phyloP scores from a whole-genome alignment of 2,113 vertebrate species.

The Zosterops hypoxanthus region DNA sequence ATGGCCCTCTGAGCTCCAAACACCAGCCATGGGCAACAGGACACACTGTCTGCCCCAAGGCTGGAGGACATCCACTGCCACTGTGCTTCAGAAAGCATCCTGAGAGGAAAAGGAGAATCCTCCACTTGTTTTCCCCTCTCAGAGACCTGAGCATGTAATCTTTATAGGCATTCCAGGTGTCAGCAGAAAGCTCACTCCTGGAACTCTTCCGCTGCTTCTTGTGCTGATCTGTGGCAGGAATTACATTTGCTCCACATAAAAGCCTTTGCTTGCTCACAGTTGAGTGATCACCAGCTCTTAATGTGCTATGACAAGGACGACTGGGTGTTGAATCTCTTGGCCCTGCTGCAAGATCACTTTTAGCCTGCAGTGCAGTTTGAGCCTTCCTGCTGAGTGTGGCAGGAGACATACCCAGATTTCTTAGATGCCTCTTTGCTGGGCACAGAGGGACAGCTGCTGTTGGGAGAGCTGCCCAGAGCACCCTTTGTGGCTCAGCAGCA shows the following conservation, averaged over 20 bases:
- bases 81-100: neutral
- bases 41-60: neutral
- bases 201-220: neutral
- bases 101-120: neutral
- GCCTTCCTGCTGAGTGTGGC: constrained; percentile 43
- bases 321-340: constrained; percentile 38
- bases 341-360: constrained; percentile 34
- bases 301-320: constrained; percentile 46
- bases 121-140: neutral
- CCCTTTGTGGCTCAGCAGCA: constrained; percentile 30
- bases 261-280: constrained; percentile 16
- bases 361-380: constrained; percentile 38
- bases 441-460: constrained; percentile 57
- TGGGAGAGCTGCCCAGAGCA: constrained; percentile 41
- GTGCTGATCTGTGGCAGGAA: neutral
- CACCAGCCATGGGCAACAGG: fast-evolving
- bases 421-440: constrained; percentile 18
- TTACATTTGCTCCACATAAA: neutral
- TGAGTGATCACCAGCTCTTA: constrained; percentile 34
- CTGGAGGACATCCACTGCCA: neutral
- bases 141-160: neutral
- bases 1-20: neutral
- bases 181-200: neutral
- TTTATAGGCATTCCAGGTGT: neutral
- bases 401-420: constrained; percentile 59